Percentiles rank a stretch among this genome's conserved stretches.
Evolutionary conservation across 2,113 vertebrate genomes (phyloP).

Genomic region (human (Homo sapiens)): GRCh38 chr2:99637001-99637500

Average conservation of each 20-base stretch:
- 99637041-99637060: background rate
- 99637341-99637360: no score
- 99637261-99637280: background rate
- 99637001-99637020: background rate
- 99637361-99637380: background rate
- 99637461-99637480: background rate
- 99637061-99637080: no score
- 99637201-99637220: background rate
- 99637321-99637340: background rate
- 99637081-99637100: no score
- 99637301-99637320: background rate
- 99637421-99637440: background rate
- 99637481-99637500: background rate
- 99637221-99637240: slow-evolving; percentile 29
- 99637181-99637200: background rate
- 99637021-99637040: background rate
- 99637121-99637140: background rate
- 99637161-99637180: background rate
- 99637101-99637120: background rate
- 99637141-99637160: background rate
- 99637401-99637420: background rate
- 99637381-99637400: background rate
- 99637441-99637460: background rate
- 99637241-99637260: slow-evolving; percentile 47
- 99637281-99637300: background rate